Evolutionary conservation across 2,113 vertebrate species (phyloP).

Genomic region (Enhydra lutris): DNA sequence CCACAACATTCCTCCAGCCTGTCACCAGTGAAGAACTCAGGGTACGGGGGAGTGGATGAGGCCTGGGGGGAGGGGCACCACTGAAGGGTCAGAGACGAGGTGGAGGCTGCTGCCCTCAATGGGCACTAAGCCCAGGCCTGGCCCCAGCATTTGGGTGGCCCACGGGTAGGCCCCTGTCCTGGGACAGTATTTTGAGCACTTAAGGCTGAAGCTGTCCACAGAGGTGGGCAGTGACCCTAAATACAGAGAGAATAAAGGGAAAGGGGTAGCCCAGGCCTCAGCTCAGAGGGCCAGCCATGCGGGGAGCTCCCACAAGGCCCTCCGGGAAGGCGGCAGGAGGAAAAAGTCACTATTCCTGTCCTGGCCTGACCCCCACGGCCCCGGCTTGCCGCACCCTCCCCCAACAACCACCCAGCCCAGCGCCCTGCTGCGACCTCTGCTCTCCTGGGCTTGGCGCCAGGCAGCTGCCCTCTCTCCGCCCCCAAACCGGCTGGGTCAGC

Average conservation of each 20-base stretch:
- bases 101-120: background rate
- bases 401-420: background rate
- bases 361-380: constrained; percentile 6
- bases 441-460: constrained; percentile 64
- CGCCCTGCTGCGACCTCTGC: constrained; percentile 47
- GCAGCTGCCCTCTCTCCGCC: constrained; percentile 53
- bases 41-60: background rate
- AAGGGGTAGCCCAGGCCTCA: background rate
- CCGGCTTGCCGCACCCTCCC: background rate
- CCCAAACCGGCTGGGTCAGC: constrained; percentile 40
- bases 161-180: background rate
- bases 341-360: constrained; percentile 34
- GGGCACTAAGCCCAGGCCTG: background rate
- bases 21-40: background rate
- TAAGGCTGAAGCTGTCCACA: background rate
- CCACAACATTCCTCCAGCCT: background rate
- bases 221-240: background rate
- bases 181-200: background rate
- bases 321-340: background rate
- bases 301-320: background rate
- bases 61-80: background rate
- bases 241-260: background rate
- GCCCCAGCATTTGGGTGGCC: background rate
- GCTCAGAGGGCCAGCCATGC: background rate
- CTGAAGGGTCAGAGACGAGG: background rate